Base-by-base conservation (phyloP, 2,888 invertebrate species). In the Mechanitis mazaeus region DNA sequence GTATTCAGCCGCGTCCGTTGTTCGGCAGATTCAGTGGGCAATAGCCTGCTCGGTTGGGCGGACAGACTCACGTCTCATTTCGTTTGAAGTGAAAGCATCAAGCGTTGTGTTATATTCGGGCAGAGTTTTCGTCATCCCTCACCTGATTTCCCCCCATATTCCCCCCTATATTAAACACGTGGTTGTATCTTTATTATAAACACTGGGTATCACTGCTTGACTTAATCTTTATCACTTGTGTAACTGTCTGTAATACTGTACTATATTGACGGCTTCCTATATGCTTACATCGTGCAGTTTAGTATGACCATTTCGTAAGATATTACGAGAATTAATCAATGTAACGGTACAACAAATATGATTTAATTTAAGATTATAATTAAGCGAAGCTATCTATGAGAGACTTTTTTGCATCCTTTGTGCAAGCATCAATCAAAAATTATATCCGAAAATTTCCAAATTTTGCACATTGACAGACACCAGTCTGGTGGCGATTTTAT, bases 51-150 rank as follows among this genome's bases (percentile, higher is more conserved):
- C 72, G 75, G 73, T 73, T 75, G 74, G 80, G 73, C 81, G 77
- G 71, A 68, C 71, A 64, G 77, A 72, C 84, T 76, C 79, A 77
- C 79, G 80, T 75, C 79, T 83, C 83, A 83, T 85, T 84, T 83
- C 80, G 85, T 84, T 83, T 83, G 82, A 84, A 83, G 90, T 89
- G 90, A 90, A 90, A 90, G 89, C 88, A 80, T 75, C 75, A 73
- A 72, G 75, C 81, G 73, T 84, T 83, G 85, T 82, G 83, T 87
- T 88, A 83, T 88, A 89, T 87, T 86, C 79, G 76, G 79, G 77
- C 75, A 72, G 72, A 77, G 78, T 88, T 89, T 89, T 88, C 88
- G 88, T 76, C 87, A 88, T 87, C 87, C 87, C 85, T 83, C 71
- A 75, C 68, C 68, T 59, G 67, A 69, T 72, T 20, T 78, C 85